phyloP scores from a whole-genome alignment of 1,140 invertebrate species.

The Ceratina calcarata region DNA sequence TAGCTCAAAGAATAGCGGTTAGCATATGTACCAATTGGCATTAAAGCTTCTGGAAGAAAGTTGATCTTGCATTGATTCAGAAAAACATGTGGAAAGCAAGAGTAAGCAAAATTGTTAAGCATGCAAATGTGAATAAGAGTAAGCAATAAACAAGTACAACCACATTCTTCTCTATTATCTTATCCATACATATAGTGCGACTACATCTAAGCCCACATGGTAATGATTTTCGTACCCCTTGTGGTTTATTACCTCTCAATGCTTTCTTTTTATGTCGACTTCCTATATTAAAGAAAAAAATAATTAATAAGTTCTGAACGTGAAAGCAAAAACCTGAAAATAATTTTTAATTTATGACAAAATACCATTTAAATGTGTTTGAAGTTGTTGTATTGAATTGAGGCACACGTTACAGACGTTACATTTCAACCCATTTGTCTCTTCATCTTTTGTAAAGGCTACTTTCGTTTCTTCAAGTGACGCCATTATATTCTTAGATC shows the following conservation, averaged over 20 bases:
- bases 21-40: background rate
- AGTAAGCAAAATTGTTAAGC: conserved; percentile 67
- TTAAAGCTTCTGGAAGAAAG: conserved; percentile 44
- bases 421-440: conserved; percentile 78
- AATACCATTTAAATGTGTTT: conserved; percentile 81
- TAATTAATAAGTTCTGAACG: background rate
- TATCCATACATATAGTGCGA: conserved; percentile 67
- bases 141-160: conserved; percentile 67
- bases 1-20: conserved; percentile 31
- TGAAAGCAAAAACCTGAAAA: background rate
- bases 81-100: conserved; percentile 69
- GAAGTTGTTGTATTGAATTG: conserved; percentile 80
- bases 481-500: conserved; percentile 78
- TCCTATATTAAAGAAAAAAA: conserved; percentile 67
- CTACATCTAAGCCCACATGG: conserved; percentile 66
- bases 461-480: conserved; percentile 77
- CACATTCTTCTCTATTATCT: conserved; percentile 68
- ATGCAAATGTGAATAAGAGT: conserved; percentile 73
- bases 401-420: conserved; percentile 79
- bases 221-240: conserved; percentile 64
- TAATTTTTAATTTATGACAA: background rate
- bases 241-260: conserved; percentile 77
- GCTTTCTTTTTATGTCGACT: conserved; percentile 79
- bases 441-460: conserved; percentile 77
- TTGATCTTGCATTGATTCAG: conserved; percentile 48